Base-by-base conservation (phyloP, 2,797 vertebrate genomes). In the Oreortyx pictus region DNA sequence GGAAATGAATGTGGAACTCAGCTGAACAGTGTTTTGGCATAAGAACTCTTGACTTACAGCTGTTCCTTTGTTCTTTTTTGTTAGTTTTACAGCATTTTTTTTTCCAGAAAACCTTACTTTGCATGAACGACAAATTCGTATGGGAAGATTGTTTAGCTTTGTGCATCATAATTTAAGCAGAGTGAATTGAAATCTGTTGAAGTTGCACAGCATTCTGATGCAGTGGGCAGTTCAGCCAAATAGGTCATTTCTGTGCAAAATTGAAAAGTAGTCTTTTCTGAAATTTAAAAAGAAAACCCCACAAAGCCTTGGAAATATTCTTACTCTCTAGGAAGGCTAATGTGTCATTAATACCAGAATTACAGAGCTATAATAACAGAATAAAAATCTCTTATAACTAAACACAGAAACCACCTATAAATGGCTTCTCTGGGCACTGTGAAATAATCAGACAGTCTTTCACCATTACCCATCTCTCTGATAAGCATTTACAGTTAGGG, bases 1-100 rank as follows among this genome's bases (percentile, higher is more conserved):
- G 88, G 83, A 95, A 96, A 91, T 95, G 82, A 97, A 95, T 95
- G 94, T 94, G 84, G 86, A 95, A 95, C 89, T 90, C 96, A 96
- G 96, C 95, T 96, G 95, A 96, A 94, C 76, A 96, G 81, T 86
- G 76, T 94, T 84, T 94, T 95, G 93, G 91, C 96, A 96, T 94
- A 95, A 92, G 94, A 96, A 93, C 93, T 92, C 94, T 94, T 96
- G 95, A 96, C 92, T 94, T 95, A 95, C 93, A 95, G 92, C 93
- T 96, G 94, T 96, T 94, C 87, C 90, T 96, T 93, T 96, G 94
- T 94, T 96, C 83, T 90, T 87, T 94, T 95, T 92, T 96, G 94
- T 96, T 94, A 87, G 92, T 95, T 86, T 59, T 83, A 93, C 49
- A 89, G 70, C 79, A 22, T 75, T 88, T 89, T 47, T 25, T 94